Conservation (phyloP, 2,888 invertebrate species). For the Trissolcus brochymenae region DNA sequence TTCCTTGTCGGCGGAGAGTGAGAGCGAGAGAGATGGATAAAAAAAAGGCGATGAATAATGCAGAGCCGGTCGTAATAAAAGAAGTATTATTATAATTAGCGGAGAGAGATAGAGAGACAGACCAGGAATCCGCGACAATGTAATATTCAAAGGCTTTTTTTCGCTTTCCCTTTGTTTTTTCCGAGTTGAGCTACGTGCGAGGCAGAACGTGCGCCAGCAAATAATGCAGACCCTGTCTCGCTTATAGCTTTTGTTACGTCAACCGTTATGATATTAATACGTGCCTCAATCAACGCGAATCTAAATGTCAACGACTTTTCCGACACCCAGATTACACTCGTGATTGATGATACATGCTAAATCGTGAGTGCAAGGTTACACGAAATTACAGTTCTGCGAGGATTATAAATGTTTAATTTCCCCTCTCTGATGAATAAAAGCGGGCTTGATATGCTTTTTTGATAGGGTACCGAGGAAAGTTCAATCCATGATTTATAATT, state of each 20-base stretch:
- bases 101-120: constrained; percentile 14
- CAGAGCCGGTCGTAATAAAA: constrained; percentile 23
- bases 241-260: constrained; percentile 43
- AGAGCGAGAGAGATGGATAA: not conserved
- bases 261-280: constrained; percentile 36
- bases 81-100: constrained; percentile 45
- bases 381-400: too few species aligned
- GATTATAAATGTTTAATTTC: too few species aligned
- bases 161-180: constrained; percentile 21
- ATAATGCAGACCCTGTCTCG: constrained; percentile 26
- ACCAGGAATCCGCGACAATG: constrained; percentile 24
- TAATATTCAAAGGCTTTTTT: constrained; percentile 35
- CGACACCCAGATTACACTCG: not conserved
- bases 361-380: too few species aligned
- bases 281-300: constrained; percentile 16
- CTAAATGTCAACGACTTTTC: constrained; percentile 34
- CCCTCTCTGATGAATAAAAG: too few species aligned
- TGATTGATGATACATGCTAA: too few species aligned
- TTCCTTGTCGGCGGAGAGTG: not conserved
- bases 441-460: too few species aligned
- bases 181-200: not conserved
- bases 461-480: too few species aligned
- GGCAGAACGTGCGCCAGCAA: constrained; percentile 15
- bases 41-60: constrained; percentile 30
- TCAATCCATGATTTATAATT: too few species aligned